Evolutionary conservation across 2,113 vertebrate genomes (phyloP), one percentile per base, ranked within the genome.

Genomic region (Junco hyemalis): DNA sequence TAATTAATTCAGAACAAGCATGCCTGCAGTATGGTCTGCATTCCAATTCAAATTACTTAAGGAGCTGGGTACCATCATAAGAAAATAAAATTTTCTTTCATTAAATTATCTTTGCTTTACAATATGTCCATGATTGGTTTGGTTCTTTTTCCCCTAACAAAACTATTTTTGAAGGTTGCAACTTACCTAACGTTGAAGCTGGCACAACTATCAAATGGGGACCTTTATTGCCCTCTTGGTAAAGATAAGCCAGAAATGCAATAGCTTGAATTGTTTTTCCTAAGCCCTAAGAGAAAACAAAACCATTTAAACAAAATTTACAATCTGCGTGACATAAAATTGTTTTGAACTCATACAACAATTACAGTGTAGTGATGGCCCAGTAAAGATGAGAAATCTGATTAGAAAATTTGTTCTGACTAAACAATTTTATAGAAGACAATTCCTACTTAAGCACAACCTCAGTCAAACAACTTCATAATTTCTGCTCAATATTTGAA

Each of bases 241-340:
- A 98, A 21, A 99, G 98, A 87, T 99, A 97, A 57, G 99, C 98
- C 88, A 99, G 97, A 97, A 99, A 99, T 6, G 99, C 97, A 96
- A 99, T 99, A 48, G 99, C 98, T 98, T 99, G 99, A 96, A 99
- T 99, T 29, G 99, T 99, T 98, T 99, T 99, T 80, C 99, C 99
- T 95, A 99, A 98, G 93, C 99, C 99, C 99, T 99, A 96, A 12
- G 84, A 95, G 60, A 85, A 93, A 84, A 96, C 3, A 96, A 48
- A 85, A n/a, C 25, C 20, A 93, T 81, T 96, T 95, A 81, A 96
- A 94, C 56, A 31, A 92, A 87, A 87, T n/a, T 79, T 79, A 92
- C 25, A 24, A 28, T 51, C 35, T 56, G 38, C 16, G 26, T 26
- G 78, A 72, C 8, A 9, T 11, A 59, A 12, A 1, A 70, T 11